These are phyloP conservation scores for Alloplasta piceator DNA, from an alignment of 2,888 invertebrate genomes.

Conservation along the genomic window DNA sequence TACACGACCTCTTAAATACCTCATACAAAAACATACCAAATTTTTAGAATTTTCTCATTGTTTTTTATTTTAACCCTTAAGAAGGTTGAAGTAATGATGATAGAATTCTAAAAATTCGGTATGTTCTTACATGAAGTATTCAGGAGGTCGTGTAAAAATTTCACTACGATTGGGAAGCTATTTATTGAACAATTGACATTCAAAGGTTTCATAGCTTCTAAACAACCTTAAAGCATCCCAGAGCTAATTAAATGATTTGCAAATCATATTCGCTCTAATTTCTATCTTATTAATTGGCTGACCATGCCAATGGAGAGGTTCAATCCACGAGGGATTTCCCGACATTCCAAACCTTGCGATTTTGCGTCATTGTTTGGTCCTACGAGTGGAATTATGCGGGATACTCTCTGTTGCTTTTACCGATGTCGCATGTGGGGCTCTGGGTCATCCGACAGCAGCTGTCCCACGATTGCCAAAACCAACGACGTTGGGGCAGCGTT, in stretches of 20 bases:
- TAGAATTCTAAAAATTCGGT: no score
- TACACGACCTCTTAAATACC: no score
- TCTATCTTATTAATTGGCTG: background rate
- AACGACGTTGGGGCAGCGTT: constrained; percentile 19
- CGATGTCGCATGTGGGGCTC: background rate
- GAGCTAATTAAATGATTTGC: background rate
- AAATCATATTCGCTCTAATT: background rate
- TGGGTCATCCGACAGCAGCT: constrained; percentile 6
- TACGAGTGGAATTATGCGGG: constrained; percentile 29
- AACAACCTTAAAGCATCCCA: no score
- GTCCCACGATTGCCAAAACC: constrained; percentile 10
- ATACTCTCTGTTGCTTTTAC: constrained; percentile 23
- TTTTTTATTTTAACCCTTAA: no score
- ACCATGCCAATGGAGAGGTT: background rate
- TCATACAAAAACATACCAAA: no score
- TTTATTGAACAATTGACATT: no score
- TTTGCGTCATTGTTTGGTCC: constrained; percentile 6
- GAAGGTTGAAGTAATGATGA: no score
- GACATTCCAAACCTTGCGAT: background rate
- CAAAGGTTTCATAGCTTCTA: no score
- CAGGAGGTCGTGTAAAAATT: no score
- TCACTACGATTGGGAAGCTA: no score
- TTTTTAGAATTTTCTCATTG: no score
- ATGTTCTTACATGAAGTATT: no score
- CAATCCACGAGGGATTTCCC: background rate